A percentile compares a stretch with the other conserved stretches of the same genome.
These are phyloP conservation scores for Spodoptera litura DNA, from an alignment of 1,140 invertebrate genomes.

Conservation along the genomic window DNA sequence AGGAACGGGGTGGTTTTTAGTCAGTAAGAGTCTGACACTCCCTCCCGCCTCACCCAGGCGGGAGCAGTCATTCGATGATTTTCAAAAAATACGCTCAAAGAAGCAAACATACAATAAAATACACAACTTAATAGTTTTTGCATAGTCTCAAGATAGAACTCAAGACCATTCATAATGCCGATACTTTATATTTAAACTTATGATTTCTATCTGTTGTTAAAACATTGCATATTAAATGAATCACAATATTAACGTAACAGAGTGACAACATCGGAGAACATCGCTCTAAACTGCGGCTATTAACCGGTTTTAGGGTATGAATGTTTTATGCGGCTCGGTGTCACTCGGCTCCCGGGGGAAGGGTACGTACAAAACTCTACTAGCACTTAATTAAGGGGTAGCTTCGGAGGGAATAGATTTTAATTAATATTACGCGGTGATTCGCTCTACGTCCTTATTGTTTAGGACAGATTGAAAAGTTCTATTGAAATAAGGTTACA, in stretches of 20 bases:
- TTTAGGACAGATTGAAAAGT: slow-evolving; percentile 61
- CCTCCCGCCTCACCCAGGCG: no score
- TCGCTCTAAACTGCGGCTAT: slow-evolving; percentile 74
- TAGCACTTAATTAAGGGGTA: slow-evolving; percentile 80
- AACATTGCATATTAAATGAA: slow-evolving; percentile 48
- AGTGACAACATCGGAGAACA: slow-evolving; percentile 51
- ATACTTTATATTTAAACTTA: not conserved
- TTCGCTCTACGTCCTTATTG: slow-evolving; percentile 58
- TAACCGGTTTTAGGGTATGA: slow-evolving; percentile 75
- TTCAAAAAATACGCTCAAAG: no score
- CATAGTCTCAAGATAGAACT: no score
- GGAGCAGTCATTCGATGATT: no score
- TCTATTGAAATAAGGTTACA: slow-evolving; percentile 9
- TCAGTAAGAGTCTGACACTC: no score
- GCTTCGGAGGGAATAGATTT: slow-evolving; percentile 71
- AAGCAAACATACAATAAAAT: no score
- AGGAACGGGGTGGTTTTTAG: no score
- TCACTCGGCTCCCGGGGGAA: slow-evolving; percentile 69
- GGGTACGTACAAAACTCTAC: slow-evolving; percentile 74
- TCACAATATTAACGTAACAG: slow-evolving; percentile 45
- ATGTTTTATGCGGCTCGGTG: slow-evolving; percentile 76
- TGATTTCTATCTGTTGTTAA: not conserved
- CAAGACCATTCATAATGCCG: no score
- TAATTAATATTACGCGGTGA: slow-evolving; percentile 74
- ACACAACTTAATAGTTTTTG: no score